Evolutionary conservation across 2,113 vertebrate genomes (phyloP).

Genomic region (Alligator mississippiensis): DNA sequence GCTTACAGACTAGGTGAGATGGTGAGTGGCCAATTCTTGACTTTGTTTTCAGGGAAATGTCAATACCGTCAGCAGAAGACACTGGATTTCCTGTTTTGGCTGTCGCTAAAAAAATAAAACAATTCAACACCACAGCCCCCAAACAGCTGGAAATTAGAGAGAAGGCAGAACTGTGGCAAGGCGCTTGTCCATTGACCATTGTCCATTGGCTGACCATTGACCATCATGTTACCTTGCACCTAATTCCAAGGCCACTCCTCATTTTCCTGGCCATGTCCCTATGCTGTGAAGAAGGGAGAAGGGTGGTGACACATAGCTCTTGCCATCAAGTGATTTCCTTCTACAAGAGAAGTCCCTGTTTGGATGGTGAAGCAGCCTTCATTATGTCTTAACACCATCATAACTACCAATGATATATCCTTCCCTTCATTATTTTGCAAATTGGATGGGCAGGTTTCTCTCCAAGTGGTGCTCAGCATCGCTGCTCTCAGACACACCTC

Average conservation of each 20-base stretch:
- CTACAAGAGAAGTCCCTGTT: neutral
- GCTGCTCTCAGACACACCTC: neutral
- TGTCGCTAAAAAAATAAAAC: neutral
- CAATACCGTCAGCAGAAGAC: neutral
- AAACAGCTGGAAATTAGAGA: neutral
- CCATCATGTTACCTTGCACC: neutral
- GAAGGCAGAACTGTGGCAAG: neutral
- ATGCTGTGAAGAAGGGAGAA: neutral
- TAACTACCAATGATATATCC: neutral
- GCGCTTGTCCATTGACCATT: neutral
- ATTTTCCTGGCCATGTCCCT: neutral
- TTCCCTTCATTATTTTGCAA: neutral
- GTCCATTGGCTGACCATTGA: neutral
- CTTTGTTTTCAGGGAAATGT: neutral
- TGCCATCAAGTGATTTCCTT: neutral
- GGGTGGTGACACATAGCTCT: neutral
- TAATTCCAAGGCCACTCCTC: neutral
- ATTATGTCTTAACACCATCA: neutral
- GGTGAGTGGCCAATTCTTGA: neutral
- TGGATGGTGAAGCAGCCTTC: neutral
- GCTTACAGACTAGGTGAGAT: constrained; percentile 8
- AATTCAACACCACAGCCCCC: neutral
- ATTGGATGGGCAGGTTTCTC: neutral
- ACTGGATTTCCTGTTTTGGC: neutral
- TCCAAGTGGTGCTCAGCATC: neutral